phyloP scores from a whole-genome alignment of 2,797 vertebrate genomes.

The Propithecus perrieri region DNA sequence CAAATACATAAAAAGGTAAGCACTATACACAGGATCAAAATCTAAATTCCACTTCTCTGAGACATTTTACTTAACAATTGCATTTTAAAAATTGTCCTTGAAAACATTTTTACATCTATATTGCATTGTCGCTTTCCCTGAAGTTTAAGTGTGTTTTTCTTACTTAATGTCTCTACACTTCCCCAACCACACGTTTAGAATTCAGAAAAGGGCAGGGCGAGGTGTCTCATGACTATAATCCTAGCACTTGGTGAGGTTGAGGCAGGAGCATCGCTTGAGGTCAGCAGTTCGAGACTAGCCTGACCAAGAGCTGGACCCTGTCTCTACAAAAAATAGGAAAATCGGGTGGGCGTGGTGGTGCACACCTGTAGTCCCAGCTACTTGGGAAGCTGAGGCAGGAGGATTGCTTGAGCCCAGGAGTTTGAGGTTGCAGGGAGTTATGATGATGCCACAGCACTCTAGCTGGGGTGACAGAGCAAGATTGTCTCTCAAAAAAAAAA shows the following conservation, averaged over 20 bases:
- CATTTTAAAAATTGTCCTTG: slow-evolving; percentile 1
- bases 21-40: background rate
- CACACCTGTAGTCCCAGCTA: background rate
- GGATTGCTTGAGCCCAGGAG: background rate
- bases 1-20: background rate
- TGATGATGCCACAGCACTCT: background rate
- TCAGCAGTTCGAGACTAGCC: background rate
- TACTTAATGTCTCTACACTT: background rate
- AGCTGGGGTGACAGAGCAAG: background rate
- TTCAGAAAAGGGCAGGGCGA: background rate
- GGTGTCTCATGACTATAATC: background rate
- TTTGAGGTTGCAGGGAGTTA: background rate
- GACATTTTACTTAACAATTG: background rate
- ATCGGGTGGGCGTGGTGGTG: background rate
- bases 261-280: background rate
- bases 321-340: background rate
- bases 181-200: slow-evolving; percentile 4
- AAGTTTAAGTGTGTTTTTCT: slow-evolving; percentile 8
- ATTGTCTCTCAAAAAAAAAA: background rate
- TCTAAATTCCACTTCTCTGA: background rate
- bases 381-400: background rate
- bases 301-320: background rate
- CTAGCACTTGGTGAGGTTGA: background rate
- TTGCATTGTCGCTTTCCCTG: background rate
- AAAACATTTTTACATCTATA: slow-evolving; percentile 1